Base-by-base conservation (phyloP, 1,140 invertebrate species). In the Bombus confusus region DNA sequence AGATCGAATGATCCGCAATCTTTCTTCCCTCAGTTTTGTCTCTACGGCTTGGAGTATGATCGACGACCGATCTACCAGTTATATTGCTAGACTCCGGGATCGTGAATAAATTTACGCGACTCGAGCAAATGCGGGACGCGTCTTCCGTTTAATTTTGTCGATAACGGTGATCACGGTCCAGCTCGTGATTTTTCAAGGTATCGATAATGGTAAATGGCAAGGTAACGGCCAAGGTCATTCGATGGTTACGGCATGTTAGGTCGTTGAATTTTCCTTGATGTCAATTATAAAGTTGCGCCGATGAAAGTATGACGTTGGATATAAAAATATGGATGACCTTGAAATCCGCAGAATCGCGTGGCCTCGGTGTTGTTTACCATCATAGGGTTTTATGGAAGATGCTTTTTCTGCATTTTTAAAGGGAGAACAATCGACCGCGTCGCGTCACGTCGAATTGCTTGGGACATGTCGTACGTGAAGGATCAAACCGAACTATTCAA, bases 251-350 rank as follows among this genome's bases (percentile, higher is more conserved):
- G 37, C 31, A 28, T 8, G 37, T 57, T 78, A 43, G 79, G 79
- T 80, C 79, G 68, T 80, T 71, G 47, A 73, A 81, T 59, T 73
- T 59, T 52, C 57, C 37, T 73, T 52, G n/a, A 39, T 76, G 80
- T 83, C 80, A 83, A 83, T 83, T 83, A 83, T 59, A 83, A 83
- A 43, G 71, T 52, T 66, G 59, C 80, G 43, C 73, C 57, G 57
- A 83, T 76, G 41, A 83, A 83, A 83, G 72, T 74, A 72, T n/a
- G 39, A 62, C 28, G 80, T 62, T 75, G 31, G 25, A 18, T 64
- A 75, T 75, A 75, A 66, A 74, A 82, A 47, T 34, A 74, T 34
- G 39, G 13, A 34, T 4, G 39, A 73, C 69, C 71, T 64, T 41
- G 71, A 59, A 18, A 39, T 13, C n/a, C 1, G 22, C 43, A 41